Base-by-base conservation (phyloP, 2,113 vertebrate genomes). In the Dipodomys stephensi region DNA sequence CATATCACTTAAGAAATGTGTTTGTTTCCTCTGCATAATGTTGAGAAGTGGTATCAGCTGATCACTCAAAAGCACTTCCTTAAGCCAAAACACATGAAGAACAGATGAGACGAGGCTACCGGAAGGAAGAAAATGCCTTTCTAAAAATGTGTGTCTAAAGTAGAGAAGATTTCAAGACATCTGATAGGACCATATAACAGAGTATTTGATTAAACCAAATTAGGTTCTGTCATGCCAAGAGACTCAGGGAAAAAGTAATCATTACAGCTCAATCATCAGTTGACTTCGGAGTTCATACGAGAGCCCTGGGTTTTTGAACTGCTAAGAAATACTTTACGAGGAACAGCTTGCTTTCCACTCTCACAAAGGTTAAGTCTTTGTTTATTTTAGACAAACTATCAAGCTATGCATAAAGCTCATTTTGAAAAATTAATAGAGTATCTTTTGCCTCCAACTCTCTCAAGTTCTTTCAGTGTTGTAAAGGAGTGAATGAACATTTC, bases 41-140 rank as follows among this genome's bases (percentile, higher is more conserved):
- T 77, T 92, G 22, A 83, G 27, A 92, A 88, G 46, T 62, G 7
- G 49, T 57, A 57, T 57, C 57, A 60, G 85, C 7, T 46, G 65
- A 92, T 81, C 23, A 39, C 35, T 86, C 74, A 82, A 69, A 90
- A 94, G 74, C 57, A 90, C 6, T 77, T 95, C 46, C 87, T 60
- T 28, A 27, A 35, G 62, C 20, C 28, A 80, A 95, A 89, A 91
- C 53, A 64, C 74, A 44, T 72, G 82, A 64, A 72, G 87, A 87
- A 72, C 20, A 92, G 69, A 65, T 69, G 46, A 97, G n/a, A n/a
- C 28, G 6, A 11, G 60, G 25, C 35, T 25, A 7, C 53, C 53
- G 15, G 53, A 4, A 57, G 15, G 15, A 57, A 57, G 53, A 13
- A 57, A 13, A 18, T 57, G 53, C 53, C 4, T 16, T 57, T 57